phyloP scores from a whole-genome alignment of 2,797 vertebrate genomes.

The Aselliscus stoliczkanus region DNA sequence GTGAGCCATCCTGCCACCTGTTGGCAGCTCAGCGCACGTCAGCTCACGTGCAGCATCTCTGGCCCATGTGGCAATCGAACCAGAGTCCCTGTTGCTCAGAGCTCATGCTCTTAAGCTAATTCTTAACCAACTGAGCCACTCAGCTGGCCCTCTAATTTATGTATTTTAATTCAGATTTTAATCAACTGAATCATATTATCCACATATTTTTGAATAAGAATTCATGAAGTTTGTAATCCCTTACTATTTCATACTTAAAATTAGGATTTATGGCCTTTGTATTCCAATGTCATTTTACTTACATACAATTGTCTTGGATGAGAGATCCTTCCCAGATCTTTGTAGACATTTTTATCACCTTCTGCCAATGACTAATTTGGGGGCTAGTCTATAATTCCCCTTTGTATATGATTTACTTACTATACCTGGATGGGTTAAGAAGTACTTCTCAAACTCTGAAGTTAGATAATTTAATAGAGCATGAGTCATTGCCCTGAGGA shows the following conservation, averaged over 20 bases:
- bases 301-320: neutral
- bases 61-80: no score
- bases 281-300: neutral
- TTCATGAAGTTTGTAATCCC: neutral
- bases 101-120: no score
- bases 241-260: neutral
- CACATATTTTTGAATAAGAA: neutral
- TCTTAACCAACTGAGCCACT: no score
- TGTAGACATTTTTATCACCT: neutral
- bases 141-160: neutral
- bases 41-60: no score
- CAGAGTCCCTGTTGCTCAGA: no score
- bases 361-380: neutral
- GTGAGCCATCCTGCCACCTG: no score
- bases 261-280: neutral
- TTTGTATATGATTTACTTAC: neutral
- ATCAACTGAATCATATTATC: neutral
- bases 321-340: neutral
- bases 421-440: neutral
- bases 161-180: neutral
- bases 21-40: no score
- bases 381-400: neutral
- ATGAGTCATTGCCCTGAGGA: neutral
- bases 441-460: neutral
- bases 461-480: neutral